Percentiles rank a stretch among this genome's conserved stretches.
Conservation (phyloP, 1,140 invertebrate species). For the Apis mellifera region DNA sequence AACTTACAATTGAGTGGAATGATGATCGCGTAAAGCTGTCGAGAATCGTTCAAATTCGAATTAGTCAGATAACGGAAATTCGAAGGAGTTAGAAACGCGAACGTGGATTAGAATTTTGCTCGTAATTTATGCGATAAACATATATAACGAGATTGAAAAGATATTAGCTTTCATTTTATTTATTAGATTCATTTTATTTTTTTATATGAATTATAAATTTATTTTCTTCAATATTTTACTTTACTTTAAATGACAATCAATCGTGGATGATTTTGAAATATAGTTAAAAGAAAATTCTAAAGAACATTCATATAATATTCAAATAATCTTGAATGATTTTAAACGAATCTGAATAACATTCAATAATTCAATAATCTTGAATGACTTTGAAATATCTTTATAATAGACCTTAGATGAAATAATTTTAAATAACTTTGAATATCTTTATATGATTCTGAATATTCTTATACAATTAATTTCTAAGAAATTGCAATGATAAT, state of each 20-base stretch:
- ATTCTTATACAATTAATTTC: neutral
- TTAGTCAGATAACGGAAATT: neutral
- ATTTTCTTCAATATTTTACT: too few relatives aligned
- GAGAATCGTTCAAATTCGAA: conserved; percentile 20
- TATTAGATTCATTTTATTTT: neutral
- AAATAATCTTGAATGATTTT: neutral
- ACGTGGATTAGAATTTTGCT: neutral
- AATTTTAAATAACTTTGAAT: neutral
- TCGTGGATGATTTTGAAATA: neutral
- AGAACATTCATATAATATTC: neutral
- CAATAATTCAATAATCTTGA: conserved; percentile 1
- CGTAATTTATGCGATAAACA: conserved; percentile 11
- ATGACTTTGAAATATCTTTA: neutral
- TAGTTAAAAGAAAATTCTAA: neutral
- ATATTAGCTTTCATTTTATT: neutral
- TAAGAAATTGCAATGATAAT: neutral
- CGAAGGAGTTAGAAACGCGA: neutral
- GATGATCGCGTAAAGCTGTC: neutral
- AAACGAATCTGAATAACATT: neutral
- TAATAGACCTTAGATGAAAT: too few relatives aligned
- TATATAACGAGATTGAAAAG: neutral
- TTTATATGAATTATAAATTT: neutral
- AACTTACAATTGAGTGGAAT: neutral
- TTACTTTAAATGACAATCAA: too few relatives aligned
- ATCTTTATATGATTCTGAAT: neutral